phyloP scores from a whole-genome alignment of 2,113 vertebrate genomes.

The Microtus pennsylvanicus region DNA sequence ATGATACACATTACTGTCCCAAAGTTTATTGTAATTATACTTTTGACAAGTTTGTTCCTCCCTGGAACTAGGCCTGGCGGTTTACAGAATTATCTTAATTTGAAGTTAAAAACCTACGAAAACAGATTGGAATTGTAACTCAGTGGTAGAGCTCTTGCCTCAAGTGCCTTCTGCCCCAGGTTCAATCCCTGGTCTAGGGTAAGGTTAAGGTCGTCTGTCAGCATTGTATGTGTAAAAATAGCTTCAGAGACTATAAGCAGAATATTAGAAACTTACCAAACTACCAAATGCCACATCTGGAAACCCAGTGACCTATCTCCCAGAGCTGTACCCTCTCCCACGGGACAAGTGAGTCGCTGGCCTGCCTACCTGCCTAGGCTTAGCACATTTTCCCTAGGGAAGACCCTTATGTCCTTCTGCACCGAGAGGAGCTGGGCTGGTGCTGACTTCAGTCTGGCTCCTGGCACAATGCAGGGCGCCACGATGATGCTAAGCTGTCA shows the following conservation, averaged over 20 bases:
- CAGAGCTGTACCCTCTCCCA: not conserved
- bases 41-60: not conserved
- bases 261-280: not conserved
- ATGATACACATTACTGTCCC: not conserved
- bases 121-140: no score
- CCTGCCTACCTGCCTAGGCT: not conserved
- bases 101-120: not conserved
- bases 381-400: not conserved
- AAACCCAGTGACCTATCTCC: not conserved
- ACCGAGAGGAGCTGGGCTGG: not conserved
- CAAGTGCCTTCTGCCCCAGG: not conserved
- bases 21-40: not conserved
- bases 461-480: not conserved
- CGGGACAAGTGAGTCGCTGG: not conserved
- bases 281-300: not conserved
- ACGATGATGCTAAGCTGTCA: not conserved
- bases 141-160: not conserved
- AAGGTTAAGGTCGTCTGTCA: not conserved
- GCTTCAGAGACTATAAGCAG: not conserved
- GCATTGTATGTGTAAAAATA: not conserved
- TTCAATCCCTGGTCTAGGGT: not conserved
- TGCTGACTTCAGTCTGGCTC: not conserved
- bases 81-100: not conserved
- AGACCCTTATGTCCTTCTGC: not conserved
- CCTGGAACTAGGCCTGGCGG: not conserved